Percentiles rank a stretch among this genome's conserved stretches.
phyloP scores from a whole-genome alignment of 2,797 vertebrate genomes.

The Ceryle rudis region DNA sequence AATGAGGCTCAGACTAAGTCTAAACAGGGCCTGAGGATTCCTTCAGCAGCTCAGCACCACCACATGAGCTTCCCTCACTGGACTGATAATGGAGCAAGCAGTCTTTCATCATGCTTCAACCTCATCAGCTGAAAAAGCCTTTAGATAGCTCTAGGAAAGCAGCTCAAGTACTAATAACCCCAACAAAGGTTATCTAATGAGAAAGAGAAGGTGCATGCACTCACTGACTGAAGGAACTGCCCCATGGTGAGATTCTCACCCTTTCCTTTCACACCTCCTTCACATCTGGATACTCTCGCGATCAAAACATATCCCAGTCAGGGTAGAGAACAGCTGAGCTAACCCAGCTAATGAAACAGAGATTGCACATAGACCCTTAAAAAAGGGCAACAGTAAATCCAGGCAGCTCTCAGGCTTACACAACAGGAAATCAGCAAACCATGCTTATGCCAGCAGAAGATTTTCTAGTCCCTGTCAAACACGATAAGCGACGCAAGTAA shows the following conservation, averaged over 20 bases:
- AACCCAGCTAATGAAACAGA: background rate
- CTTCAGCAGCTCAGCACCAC: background rate
- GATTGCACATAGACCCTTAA: background rate
- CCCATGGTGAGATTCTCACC: background rate
- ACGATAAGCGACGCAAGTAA: background rate
- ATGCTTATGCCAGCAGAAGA: background rate
- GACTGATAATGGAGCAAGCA: background rate
- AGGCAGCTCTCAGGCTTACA: background rate
- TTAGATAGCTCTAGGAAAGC: background rate
- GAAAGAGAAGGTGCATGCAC: background rate
- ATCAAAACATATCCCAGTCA: background rate
- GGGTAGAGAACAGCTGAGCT: background rate
- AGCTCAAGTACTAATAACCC: background rate
- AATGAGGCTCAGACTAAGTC: background rate
- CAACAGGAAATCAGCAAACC: background rate
- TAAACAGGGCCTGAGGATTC: background rate
- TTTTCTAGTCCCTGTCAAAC: background rate
- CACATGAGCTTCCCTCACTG: background rate
- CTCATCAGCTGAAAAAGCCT: background rate
- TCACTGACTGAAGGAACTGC: background rate
- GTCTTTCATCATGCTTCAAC: background rate
- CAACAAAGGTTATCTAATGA: background rate
- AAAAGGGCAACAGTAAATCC: background rate
- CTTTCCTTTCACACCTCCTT: background rate
- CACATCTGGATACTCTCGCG: background rate